These are phyloP conservation scores for Reticulitermes speratus DNA, from an alignment of 1,140 invertebrate species.

Conservation along the genomic window DNA sequence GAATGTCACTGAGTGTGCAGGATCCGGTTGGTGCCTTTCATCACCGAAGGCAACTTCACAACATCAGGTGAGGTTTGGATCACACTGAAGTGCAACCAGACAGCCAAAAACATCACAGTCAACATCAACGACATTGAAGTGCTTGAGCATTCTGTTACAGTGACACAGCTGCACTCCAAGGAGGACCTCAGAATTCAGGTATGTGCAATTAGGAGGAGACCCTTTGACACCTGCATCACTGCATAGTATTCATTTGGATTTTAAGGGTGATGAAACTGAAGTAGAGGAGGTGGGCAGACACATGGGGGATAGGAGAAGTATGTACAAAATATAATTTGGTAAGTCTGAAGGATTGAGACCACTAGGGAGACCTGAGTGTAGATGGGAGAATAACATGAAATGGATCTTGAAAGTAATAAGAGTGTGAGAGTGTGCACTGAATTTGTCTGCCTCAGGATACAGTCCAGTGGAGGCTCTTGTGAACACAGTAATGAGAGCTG, in stretches of 20 bases:
- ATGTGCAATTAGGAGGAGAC: neutral
- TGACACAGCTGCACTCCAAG: neutral
- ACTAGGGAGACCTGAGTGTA: too few relatives aligned
- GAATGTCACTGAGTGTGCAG: neutral
- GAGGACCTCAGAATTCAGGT: neutral
- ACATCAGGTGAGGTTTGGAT: conserved; percentile 38
- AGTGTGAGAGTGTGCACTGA: too few relatives aligned
- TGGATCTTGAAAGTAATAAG: too few relatives aligned
- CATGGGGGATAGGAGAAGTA: too few relatives aligned
- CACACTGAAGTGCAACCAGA: conserved; percentile 39
- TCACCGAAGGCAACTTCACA: conserved; percentile 37
- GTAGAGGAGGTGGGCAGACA: too few relatives aligned
- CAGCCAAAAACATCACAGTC: conserved; percentile 46
- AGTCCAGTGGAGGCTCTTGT: too few relatives aligned
- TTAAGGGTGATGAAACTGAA: too few relatives aligned
- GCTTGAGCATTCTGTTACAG: neutral
- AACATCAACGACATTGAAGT: conserved; percentile 40
- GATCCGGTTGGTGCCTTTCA: conserved; percentile 21
- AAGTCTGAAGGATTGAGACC: too few relatives aligned
- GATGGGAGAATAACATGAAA: too few relatives aligned
- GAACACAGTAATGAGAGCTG: too few relatives aligned
- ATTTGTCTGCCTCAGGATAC: too few relatives aligned
- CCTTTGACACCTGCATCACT: neutral
- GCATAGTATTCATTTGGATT: neutral
- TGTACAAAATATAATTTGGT: too few relatives aligned